Conservation (phyloP, 2,113 vertebrate genomes). For the Bos indicus region DNA sequence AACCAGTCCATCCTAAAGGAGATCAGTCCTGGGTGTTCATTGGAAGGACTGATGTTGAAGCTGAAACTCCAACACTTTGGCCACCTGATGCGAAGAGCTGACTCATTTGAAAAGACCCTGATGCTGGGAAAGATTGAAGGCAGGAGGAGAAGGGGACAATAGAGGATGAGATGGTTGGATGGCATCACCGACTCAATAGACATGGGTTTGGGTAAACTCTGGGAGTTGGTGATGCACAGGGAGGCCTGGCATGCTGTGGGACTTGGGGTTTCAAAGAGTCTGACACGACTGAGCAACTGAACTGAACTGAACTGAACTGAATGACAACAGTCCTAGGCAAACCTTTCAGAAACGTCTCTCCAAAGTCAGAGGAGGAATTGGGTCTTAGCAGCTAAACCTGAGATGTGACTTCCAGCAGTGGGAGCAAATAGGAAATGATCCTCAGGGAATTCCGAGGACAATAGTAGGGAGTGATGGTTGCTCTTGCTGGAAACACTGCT, state of each 20-base stretch:
- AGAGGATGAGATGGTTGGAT: background rate
- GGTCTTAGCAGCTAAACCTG: background rate
- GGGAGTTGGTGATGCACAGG: background rate
- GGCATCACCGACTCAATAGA: background rate
- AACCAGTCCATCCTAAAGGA: background rate
- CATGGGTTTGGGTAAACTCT: background rate
- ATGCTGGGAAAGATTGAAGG: background rate
- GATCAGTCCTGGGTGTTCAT: background rate
- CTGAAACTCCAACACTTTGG: background rate
- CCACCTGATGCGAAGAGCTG: background rate
- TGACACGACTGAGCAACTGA: fast-evolving
- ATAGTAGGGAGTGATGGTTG: background rate
- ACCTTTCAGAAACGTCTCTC: background rate
- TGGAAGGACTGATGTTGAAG: background rate
- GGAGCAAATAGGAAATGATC: background rate
- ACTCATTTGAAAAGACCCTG: background rate
- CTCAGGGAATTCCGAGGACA: background rate
- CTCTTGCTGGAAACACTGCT: background rate
- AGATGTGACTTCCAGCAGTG: background rate
- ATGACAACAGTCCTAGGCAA: background rate
- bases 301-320: background rate
- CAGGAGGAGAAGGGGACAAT: background rate
- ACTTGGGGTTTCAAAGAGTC: background rate
- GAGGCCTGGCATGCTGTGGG: fast-evolving
- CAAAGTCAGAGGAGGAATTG: background rate